Evolutionary conservation across 2,797 vertebrate genomes (phyloP).

Genomic region (Hypotaenidia philippensis): DNA sequence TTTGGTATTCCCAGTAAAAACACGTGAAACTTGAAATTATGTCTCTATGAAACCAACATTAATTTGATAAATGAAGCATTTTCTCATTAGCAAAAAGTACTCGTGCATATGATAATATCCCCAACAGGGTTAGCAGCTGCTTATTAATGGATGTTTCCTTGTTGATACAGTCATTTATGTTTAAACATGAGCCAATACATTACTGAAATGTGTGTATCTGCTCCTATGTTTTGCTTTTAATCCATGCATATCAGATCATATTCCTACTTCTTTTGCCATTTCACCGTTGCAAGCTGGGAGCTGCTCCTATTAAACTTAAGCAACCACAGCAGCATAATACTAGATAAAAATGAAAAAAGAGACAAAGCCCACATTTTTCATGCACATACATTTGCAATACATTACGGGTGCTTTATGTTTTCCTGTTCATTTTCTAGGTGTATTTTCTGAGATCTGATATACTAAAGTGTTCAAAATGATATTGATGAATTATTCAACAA

Average conservation of each 20-base stretch:
- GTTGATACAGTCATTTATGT: conserved; percentile 66
- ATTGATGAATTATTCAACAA: conserved; percentile 65
- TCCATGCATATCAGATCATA: conserved; percentile 27
- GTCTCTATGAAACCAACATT: conserved; percentile 45
- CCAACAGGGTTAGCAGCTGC: conserved; percentile 64
- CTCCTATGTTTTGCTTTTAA: conserved; percentile 58
- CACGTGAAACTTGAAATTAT: conserved; percentile 49
- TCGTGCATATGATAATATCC: conserved; percentile 65
- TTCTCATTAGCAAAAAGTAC: conserved; percentile 73
- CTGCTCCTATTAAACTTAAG: neutral
- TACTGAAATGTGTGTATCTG: conserved; percentile 46
- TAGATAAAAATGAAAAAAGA: neutral
- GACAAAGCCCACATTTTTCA: neutral
- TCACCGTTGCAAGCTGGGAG: neutral
- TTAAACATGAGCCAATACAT: conserved; percentile 67
- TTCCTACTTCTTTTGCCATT: neutral
- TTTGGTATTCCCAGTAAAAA: conserved; percentile 26
- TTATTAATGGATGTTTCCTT: conserved; percentile 73
- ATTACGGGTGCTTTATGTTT: conserved; percentile 48
- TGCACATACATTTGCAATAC: conserved; percentile 19
- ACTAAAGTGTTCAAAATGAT: conserved; percentile 54
- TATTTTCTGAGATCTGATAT: conserved; percentile 48
- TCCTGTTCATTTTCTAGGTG: conserved; percentile 51
- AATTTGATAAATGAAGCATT: conserved; percentile 71
- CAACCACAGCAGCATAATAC: neutral